Percentiles rank a stretch among this genome's conserved stretches.
Evolutionary conservation across 2,113 vertebrate genomes (phyloP).

Genomic region (Anolis sagrei): DNA sequence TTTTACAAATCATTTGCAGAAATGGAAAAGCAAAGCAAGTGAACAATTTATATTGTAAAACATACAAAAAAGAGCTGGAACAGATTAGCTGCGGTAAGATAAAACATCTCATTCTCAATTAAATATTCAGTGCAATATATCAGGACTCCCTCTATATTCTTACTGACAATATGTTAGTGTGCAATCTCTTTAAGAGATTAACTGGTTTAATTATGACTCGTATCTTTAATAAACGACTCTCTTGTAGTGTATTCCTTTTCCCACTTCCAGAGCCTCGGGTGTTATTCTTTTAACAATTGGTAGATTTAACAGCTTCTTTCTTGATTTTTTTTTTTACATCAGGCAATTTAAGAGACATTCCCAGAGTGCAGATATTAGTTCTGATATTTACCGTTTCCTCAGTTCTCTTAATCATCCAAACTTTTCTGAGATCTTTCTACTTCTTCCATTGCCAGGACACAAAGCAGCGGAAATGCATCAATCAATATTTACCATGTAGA

Average conservation of each 20-base stretch:
- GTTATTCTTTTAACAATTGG: neutral
- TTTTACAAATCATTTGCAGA: neutral
- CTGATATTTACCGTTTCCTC: neutral
- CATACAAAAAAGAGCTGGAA: too few relatives aligned
- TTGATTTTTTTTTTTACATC: neutral
- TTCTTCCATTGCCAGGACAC: neutral
- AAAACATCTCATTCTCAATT: neutral
- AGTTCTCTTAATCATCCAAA: conserved; percentile 10
- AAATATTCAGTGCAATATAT: neutral
- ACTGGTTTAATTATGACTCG: neutral
- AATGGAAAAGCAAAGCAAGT: neutral
- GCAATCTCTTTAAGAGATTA: conserved; percentile 3
- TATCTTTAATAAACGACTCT: neutral
- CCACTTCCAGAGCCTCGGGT: neutral
- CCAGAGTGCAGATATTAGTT: neutral
- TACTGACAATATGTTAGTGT: neutral
- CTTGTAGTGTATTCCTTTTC: neutral
- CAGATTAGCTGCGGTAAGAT: neutral
- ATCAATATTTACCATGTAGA: conserved; percentile 36
- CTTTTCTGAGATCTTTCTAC: neutral
- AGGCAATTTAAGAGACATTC: neutral
- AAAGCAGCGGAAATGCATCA: conserved; percentile 11
- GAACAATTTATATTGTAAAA: neutral
- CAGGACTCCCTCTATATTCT: neutral
- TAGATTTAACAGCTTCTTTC: neutral